These are phyloP conservation scores for Coccyzus lansbergi DNA, from an alignment of 2,797 vertebrate genomes.

Conservation along the genomic window DNA sequence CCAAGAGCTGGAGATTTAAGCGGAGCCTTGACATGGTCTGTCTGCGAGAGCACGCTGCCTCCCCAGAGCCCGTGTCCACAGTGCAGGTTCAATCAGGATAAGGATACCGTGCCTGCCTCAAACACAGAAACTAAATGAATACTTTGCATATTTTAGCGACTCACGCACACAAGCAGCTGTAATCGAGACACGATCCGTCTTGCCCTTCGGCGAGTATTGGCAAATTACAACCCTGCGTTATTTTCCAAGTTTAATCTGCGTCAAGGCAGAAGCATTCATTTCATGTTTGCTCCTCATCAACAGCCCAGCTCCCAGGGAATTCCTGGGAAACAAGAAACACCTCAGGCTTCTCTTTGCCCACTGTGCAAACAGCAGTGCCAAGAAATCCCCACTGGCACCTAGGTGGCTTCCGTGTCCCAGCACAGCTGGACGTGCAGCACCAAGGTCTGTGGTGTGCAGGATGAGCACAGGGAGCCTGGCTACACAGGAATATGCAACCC, in stretches of 20 bases:
- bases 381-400: rapidly evolving
- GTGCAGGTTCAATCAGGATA: not conserved
- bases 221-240: not conserved
- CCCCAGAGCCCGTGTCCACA: not conserved
- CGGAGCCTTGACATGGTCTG: rapidly evolving
- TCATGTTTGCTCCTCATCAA: rapidly evolving
- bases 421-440: not conserved
- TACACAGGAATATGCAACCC: rapidly evolving
- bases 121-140: slow-evolving; percentile 5
- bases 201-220: not conserved
- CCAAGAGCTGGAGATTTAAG: not conserved
- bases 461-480: rapidly evolving
- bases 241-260: rapidly evolving
- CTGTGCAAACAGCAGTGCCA: rapidly evolving
- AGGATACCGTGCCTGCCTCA: not conserved
- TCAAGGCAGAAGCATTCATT: rapidly evolving
- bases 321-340: not conserved
- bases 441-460: rapidly evolving
- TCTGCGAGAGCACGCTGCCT: not conserved
- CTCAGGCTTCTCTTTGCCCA: not conserved
- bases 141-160: not conserved
- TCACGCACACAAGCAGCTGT: not conserved
- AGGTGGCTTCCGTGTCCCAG: not conserved
- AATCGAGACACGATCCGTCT: not conserved
- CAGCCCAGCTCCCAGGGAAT: not conserved